Conservation (phyloP, 1,140 invertebrate genomes). For the Lucilia sericata region DNA sequence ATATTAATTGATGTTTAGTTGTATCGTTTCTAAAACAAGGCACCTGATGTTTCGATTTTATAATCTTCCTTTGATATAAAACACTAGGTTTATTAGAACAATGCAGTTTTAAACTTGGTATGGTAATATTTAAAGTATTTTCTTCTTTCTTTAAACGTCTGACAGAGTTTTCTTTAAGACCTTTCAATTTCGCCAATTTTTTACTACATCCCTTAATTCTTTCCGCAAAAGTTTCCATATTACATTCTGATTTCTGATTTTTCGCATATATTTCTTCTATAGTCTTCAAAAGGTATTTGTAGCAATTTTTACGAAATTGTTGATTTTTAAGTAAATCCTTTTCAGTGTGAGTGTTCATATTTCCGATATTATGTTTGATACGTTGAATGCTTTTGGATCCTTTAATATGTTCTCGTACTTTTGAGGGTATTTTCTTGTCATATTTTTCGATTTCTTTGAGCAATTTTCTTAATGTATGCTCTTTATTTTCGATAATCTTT, state of each 20-base stretch:
- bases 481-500: neutral
- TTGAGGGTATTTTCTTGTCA: neutral
- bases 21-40: too few species aligned
- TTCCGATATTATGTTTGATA: neutral
- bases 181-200: too few species aligned
- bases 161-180: too few species aligned
- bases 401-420: neutral
- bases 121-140: too few species aligned
- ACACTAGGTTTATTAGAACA: neutral
- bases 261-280: neutral
- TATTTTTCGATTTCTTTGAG: neutral
- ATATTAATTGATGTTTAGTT: too few species aligned
- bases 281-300: neutral
- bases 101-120: neutral
- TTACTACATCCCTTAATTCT: too few species aligned
- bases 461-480: neutral
- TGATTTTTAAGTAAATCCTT: neutral
- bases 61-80: neutral
- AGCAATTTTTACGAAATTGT: neutral
- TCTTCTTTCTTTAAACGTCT: too few species aligned
- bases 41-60: neutral
- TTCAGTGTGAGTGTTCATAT: neutral
- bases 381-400: neutral
- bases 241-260: neutral
- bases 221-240: neutral